Percentiles rank a stretch among this genome's conserved stretches.
phyloP scores from a whole-genome alignment of 2,113 vertebrate species.

The Oceanodroma tethys region DNA sequence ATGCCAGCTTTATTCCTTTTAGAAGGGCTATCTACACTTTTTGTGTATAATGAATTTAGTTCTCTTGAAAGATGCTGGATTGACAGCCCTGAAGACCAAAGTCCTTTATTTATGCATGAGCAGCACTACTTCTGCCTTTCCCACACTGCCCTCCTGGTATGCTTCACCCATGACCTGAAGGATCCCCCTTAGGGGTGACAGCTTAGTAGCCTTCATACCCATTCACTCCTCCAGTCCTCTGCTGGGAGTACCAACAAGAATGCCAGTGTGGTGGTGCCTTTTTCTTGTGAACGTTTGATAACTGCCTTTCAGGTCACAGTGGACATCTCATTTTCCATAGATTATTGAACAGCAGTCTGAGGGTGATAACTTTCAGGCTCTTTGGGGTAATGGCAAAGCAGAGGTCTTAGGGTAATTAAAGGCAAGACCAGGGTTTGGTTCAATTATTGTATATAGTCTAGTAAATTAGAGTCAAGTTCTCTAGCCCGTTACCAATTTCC shows the following conservation, averaged over 20 bases:
- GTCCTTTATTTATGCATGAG: conserved; percentile 65
- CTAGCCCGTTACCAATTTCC: conserved; percentile 3
- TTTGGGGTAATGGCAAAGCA: neutral
- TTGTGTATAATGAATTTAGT: conserved; percentile 31
- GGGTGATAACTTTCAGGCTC: neutral
- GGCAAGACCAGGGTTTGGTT: neutral
- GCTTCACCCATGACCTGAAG: conserved; percentile 53
- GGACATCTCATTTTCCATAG: neutral
- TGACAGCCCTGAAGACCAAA: conserved; percentile 62
- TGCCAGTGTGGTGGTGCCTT: neutral
- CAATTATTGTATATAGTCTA: neutral
- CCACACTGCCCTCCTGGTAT: conserved; percentile 54
- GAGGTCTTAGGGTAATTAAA: neutral
- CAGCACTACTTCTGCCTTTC: conserved; percentile 51
- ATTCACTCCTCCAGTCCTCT: neutral
- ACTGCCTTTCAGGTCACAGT: neutral
- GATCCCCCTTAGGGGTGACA: conserved; percentile 33
- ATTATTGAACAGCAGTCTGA: neutral
- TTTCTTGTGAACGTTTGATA: neutral
- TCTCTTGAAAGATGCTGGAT: conserved; percentile 55
- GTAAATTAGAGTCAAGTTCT: neutral
- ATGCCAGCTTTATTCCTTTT: conserved; percentile 7
- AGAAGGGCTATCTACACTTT: neutral
- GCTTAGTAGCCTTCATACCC: neutral
- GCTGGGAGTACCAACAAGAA: neutral